Percentiles rank a stretch among this genome's conserved stretches.
phyloP scores from a whole-genome alignment of 2,797 vertebrate genomes.

The Botia kubotai region DNA sequence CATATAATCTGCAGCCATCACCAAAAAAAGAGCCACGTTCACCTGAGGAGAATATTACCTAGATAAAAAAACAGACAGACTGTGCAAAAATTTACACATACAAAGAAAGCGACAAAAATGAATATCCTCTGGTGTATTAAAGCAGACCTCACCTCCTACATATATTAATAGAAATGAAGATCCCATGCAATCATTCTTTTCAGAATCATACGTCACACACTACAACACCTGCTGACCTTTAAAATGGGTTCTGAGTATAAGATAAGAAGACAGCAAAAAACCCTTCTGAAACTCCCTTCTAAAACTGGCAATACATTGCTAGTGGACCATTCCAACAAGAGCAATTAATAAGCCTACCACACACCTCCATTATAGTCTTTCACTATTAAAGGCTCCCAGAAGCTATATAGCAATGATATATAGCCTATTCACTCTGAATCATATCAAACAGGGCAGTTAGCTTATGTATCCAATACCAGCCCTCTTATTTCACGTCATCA shows the following conservation, averaged over 20 bases:
- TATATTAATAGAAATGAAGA: slow-evolving; percentile 34
- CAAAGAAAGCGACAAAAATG: neutral
- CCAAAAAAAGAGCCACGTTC: too few species aligned
- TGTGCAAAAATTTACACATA: neutral
- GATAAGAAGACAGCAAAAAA: slow-evolving; percentile 38
- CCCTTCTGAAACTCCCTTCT: slow-evolving; percentile 25
- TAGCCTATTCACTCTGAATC: slow-evolving; percentile 35
- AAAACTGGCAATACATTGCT: slow-evolving; percentile 25
- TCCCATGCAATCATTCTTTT: slow-evolving; percentile 18
- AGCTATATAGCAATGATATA: slow-evolving; percentile 40
- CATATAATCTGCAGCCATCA: too few species aligned
- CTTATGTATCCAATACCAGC: slow-evolving; percentile 34
- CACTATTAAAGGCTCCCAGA: slow-evolving; percentile 23
- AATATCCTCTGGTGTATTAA: slow-evolving; percentile 15
- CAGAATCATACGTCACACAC: slow-evolving; percentile 11
- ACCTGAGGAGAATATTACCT: too few species aligned
- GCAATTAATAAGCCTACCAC: slow-evolving; percentile 24
- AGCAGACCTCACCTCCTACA: slow-evolving; percentile 5
- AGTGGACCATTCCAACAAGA: slow-evolving; percentile 7
- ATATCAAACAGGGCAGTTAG: slow-evolving; percentile 53
- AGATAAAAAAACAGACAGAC: too few species aligned
- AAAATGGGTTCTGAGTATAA: neutral
- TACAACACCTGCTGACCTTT: slow-evolving; percentile 38
- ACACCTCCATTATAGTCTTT: slow-evolving; percentile 35
- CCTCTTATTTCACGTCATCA: slow-evolving; percentile 29